These are phyloP conservation scores for Jaculus jaculus DNA, from an alignment of 2,113 vertebrate species.

Conservation along the genomic window DNA sequence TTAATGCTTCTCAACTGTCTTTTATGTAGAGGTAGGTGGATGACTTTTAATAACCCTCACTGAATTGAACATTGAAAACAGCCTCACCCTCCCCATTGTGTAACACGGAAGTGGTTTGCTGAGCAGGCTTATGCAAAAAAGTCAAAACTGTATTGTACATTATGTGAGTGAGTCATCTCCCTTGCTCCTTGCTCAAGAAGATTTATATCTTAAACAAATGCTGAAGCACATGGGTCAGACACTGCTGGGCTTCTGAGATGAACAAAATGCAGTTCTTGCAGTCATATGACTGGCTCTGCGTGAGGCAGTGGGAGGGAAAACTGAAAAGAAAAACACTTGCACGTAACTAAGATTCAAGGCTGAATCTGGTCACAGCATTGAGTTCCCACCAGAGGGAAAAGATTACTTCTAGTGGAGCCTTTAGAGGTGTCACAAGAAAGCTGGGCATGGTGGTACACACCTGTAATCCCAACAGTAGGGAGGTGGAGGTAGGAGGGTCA, in stretches of 20 bases:
- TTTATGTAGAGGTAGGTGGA: constrained; percentile 74
- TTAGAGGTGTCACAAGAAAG: constrained; percentile 27
- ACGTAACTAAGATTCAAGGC: constrained; percentile 41
- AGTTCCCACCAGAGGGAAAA: constrained; percentile 25
- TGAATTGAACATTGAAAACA: constrained; percentile 77
- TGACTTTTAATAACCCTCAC: constrained; percentile 82
- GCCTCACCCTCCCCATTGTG: constrained; percentile 73
- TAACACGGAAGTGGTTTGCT: constrained; percentile 84
- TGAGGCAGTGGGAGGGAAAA: neutral
- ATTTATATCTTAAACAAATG: constrained; percentile 62
- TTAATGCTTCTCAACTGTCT: constrained; percentile 19
- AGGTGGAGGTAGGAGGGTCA: neutral
- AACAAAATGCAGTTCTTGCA: constrained; percentile 22
- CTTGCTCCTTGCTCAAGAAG: constrained; percentile 70
- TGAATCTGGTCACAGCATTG: neutral
- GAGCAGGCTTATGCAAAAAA: constrained; percentile 79
- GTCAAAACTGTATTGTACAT: constrained; percentile 76
- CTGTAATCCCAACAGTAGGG: neutral
- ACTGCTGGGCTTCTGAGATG: constrained; percentile 11
- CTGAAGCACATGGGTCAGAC: constrained; percentile 18
- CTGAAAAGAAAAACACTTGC: neutral
- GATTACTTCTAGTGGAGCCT: constrained; percentile 25
- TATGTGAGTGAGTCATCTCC: constrained; percentile 80
- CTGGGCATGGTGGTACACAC: neutral
- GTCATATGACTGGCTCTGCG: constrained; percentile 43